Evolutionary conservation across 1,140 invertebrate species (phyloP).

Genomic region (Caenorhabditis tropicalis): DNA sequence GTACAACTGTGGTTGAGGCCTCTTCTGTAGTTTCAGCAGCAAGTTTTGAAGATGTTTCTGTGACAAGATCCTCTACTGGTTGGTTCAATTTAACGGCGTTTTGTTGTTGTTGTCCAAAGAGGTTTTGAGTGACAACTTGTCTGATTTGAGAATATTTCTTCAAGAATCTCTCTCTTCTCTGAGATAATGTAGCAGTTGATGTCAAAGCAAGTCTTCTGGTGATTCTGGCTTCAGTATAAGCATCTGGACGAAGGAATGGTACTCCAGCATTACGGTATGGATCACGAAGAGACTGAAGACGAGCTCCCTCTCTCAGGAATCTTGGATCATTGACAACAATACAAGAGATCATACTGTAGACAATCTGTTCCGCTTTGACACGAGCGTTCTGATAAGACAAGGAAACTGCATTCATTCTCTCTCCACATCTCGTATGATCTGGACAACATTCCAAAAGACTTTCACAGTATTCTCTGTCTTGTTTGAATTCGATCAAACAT

Average conservation of each 20-base stretch:
- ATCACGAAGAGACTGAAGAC: constrained; percentile 36
- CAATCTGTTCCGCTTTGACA: constrained; percentile 36
- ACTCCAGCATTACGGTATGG: constrained; percentile 41
- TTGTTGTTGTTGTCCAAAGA: constrained; percentile 35
- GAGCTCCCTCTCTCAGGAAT: constrained; percentile 14
- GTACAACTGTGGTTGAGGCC: background rate
- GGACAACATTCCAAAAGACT: constrained; percentile 28
- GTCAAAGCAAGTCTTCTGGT: constrained; percentile 39
- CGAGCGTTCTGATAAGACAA: constrained; percentile 41
- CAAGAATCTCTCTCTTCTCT: constrained; percentile 39
- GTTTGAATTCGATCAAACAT: constrained; percentile 43
- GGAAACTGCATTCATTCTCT: constrained; percentile 54
- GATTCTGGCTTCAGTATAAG: constrained; percentile 44
- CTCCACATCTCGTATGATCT: constrained; percentile 47
- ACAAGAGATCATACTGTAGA: constrained; percentile 40
- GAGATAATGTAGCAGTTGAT: constrained; percentile 7
- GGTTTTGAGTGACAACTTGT: constrained; percentile 10
- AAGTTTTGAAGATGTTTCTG: constrained; percentile 12
- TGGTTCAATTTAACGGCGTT: background rate
- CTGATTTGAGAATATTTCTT: constrained; percentile 37
- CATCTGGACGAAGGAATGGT: constrained; percentile 48
- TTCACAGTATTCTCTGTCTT: constrained; percentile 43
- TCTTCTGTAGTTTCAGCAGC: background rate
- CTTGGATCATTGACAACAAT: constrained; percentile 31
- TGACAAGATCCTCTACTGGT: constrained; percentile 26